Conservation (phyloP, 2,888 invertebrate genomes). For the Diarsia dahlii region DNA sequence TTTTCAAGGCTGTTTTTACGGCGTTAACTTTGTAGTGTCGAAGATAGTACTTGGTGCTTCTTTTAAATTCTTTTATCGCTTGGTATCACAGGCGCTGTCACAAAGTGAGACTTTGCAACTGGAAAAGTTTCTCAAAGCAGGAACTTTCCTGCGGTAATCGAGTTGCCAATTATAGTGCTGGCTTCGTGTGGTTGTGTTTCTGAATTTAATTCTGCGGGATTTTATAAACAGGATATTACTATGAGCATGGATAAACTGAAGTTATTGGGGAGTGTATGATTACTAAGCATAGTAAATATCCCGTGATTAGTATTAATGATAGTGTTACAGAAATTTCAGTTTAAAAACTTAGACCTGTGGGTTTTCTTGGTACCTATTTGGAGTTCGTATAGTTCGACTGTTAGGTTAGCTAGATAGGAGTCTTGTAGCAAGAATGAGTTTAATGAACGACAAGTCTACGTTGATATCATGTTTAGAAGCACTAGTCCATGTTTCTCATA, state of each 20-base stretch:
- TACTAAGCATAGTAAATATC: too few species aligned
- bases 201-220: neutral
- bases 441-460: slow-evolving; percentile 3
- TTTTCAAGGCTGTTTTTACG: slow-evolving; percentile 12
- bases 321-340: neutral
- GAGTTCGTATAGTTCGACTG: neutral
- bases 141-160: slow-evolving; percentile 31
- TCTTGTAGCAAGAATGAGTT: slow-evolving; percentile 23
- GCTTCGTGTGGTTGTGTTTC: slow-evolving; percentile 9
- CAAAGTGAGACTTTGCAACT: slow-evolving; percentile 32
- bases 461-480: neutral
- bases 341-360: neutral
- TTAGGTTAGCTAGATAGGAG: neutral
- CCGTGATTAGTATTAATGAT: neutral
- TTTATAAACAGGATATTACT: neutral
- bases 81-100: slow-evolving; percentile 2
- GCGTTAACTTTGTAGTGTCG: slow-evolving; percentile 1
- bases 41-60: slow-evolving; percentile 6
- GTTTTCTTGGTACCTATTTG: neutral
- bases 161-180: slow-evolving; percentile 32
- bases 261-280: too few species aligned
- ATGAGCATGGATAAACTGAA: too few species aligned
- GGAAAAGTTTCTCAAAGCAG: slow-evolving; percentile 21
- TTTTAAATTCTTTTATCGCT: slow-evolving; percentile 26
- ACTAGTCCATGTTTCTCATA: neutral